A percentile compares a stretch with the other conserved stretches of the same genome.
These are phyloP conservation scores for Todiramphus saurophagus DNA, from an alignment of 2,113 vertebrate genomes.

Conservation along the genomic window DNA sequence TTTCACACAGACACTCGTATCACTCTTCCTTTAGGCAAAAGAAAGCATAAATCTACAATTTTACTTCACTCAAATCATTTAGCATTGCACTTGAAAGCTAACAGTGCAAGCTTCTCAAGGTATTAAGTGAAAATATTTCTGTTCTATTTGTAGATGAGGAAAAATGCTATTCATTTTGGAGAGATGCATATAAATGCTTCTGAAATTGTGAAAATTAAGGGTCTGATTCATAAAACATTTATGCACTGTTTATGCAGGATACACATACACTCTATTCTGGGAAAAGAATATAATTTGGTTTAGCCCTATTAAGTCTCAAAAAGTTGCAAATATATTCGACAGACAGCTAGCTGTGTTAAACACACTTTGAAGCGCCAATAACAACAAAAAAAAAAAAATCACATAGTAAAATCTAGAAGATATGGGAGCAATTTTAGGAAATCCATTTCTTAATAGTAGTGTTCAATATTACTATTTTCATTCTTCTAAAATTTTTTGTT, in stretches of 20 bases:
- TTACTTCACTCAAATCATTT: neutral
- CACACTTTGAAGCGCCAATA: slow-evolving; percentile 21
- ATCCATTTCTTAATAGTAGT: neutral
- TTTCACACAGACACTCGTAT: neutral
- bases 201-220: slow-evolving; percentile 35
- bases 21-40: neutral
- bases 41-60: neutral
- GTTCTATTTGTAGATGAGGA: neutral
- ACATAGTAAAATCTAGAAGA: neutral
- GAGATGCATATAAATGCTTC: neutral
- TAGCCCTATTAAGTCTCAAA: neutral
- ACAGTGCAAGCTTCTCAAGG: neutral
- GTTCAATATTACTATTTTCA: neutral
- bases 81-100: neutral
- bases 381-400: neutral
- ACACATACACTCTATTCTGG: neutral
- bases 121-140: neutral
- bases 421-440: neutral
- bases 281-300: slow-evolving; percentile 22
- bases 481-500: neutral
- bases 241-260: slow-evolving; percentile 16
- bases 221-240: slow-evolving; percentile 45
- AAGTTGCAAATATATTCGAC: neutral
- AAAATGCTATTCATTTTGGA: neutral
- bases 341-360: neutral